Evolutionary conservation across 2,888 invertebrate genomes (phyloP).

Genomic region (Epistrophe grossulariae): DNA sequence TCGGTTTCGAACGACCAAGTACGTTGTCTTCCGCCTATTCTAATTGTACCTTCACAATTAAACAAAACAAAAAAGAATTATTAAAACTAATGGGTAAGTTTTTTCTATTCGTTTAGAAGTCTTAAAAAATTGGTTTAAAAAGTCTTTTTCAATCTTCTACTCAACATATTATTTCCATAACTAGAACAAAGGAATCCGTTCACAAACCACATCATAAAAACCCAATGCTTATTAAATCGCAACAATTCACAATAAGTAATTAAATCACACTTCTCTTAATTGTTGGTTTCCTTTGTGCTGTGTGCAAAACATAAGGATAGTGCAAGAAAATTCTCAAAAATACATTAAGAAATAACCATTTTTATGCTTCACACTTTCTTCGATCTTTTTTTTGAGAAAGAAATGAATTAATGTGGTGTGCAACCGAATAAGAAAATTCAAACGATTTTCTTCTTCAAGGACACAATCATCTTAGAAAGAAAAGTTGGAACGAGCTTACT

Average conservation of each 20-base stretch:
- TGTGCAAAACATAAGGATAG: background rate
- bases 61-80: no score
- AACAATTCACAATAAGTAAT: conserved; percentile 53
- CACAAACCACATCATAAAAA: background rate
- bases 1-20: no score
- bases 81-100: no score
- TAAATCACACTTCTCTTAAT: conserved; percentile 65
- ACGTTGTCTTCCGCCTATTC: no score
- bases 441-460: conserved; percentile 67
- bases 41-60: no score
- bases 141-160: no score
- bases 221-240: background rate
- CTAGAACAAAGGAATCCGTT: background rate
- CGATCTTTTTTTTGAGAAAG: background rate
- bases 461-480: conserved; percentile 52
- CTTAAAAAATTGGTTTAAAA: no score
- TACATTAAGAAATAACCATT: conserved; percentile 73
- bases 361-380: conserved; percentile 73
- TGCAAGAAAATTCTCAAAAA: conserved; percentile 63
- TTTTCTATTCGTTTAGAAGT: no score
- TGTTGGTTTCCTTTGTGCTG: conserved; percentile 47
- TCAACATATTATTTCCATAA: background rate
- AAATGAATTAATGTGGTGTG: conserved; percentile 68
- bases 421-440: conserved; percentile 54
- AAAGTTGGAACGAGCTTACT: conserved; percentile 26